Evolutionary conservation across 2,113 vertebrate genomes (phyloP).

Genomic region (Anolis sagrei): DNA sequence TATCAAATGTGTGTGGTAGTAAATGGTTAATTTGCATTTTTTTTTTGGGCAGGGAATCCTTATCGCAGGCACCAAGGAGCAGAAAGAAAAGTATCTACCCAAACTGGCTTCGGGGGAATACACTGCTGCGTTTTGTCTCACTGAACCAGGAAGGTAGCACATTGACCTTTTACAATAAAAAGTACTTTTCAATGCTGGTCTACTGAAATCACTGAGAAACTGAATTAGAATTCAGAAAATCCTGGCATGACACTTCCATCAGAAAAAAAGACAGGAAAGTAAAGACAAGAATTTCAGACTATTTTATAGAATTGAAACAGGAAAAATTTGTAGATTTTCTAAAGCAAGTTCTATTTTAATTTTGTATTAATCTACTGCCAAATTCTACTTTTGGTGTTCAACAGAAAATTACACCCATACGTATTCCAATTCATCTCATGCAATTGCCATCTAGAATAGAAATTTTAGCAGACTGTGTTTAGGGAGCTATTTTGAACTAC

Average conservation of each 20-base stretch:
- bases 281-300: neutral
- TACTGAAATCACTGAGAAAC: neutral
- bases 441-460: neutral
- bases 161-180: neutral
- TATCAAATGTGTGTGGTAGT: neutral
- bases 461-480: neutral
- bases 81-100: conserved; percentile 94
- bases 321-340: neutral
- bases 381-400: neutral
- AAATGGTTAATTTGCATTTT: neutral
- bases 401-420: neutral
- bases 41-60: conserved; percentile 88
- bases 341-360: neutral
- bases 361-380: neutral
- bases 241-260: neutral
- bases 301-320: neutral
- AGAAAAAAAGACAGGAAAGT: neutral
- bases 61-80: conserved; percentile 90
- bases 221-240: neutral
- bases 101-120: conserved; percentile 90
- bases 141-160: conserved; percentile 90
- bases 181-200: neutral
- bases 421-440: neutral
- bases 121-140: conserved; percentile 95
- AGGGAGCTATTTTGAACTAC: neutral